Evolutionary conservation across 2,113 vertebrate genomes (phyloP).

Genomic region (Onychorhynchus coronatus): DNA sequence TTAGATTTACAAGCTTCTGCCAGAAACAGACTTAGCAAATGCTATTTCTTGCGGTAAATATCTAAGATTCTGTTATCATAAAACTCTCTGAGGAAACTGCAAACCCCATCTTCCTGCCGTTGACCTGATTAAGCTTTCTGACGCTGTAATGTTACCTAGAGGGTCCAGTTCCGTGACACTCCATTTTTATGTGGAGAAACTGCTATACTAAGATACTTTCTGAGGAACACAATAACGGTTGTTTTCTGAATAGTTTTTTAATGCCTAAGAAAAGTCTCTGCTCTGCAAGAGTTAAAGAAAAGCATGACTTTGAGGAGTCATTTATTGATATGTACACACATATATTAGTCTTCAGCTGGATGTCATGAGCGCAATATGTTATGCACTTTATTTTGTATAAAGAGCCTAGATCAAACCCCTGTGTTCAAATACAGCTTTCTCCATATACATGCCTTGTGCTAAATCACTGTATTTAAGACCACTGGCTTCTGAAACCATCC

Average conservation of each 20-base stretch:
- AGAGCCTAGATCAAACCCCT: neutral
- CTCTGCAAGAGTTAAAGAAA: neutral
- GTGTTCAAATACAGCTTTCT: neutral
- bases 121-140: neutral
- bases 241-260: neutral
- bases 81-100: neutral
- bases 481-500: neutral
- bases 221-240: neutral
- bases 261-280: neutral
- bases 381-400: neutral
- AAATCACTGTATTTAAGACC: neutral
- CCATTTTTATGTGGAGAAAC: neutral
- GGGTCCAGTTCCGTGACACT: neutral
- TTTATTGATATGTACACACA: neutral
- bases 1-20: conserved; percentile 19
- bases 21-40: conserved; percentile 10
- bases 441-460: neutral
- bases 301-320: neutral
- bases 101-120: neutral
- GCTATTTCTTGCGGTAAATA: neutral
- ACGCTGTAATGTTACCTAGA: neutral
- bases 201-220: neutral
- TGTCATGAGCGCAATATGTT: neutral
- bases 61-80: neutral
- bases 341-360: neutral